These are phyloP conservation scores for Plecturocebus donacophilus DNA, from an alignment of 2,113 vertebrate genomes.

Conservation along the genomic window DNA sequence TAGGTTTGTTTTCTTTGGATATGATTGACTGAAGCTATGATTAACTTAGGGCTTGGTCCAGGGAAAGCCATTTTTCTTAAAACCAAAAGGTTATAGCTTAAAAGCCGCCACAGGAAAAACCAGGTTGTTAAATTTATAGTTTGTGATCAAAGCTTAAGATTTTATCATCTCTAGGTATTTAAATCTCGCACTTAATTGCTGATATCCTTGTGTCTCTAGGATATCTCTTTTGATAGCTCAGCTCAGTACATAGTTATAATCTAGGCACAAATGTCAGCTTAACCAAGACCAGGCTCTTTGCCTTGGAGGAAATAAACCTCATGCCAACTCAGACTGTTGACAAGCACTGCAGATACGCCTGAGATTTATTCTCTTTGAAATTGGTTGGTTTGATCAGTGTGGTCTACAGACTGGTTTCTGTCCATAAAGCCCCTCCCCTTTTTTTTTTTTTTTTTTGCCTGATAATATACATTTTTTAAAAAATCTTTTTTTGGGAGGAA, in stretches of 20 bases:
- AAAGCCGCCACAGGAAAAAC: not conserved
- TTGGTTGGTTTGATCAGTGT: not conserved
- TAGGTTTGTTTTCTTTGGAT: not conserved
- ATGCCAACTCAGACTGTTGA: not conserved
- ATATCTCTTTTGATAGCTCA: not conserved
- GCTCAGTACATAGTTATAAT: not conserved
- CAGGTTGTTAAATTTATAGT: not conserved
- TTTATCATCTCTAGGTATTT: constrained; percentile 11
- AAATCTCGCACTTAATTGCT: not conserved
- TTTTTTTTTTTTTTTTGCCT: not conserved
- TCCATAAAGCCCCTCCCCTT: not conserved
- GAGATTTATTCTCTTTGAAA: not conserved
- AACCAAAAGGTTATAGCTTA: constrained; percentile 7
- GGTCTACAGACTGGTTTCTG: not conserved
- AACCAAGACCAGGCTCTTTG: not conserved
- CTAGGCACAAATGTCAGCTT: not conserved
- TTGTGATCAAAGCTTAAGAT: not conserved
- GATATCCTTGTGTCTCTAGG: not conserved
- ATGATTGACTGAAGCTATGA: not conserved
- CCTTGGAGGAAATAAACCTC: not conserved
- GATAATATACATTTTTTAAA: too few species aligned
- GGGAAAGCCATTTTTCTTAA: constrained; percentile 5
- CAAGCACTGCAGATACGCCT: not conserved
- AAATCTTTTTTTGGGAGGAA: too few species aligned
- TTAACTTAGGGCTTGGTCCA: not conserved